These are phyloP conservation scores for Ganaspis brasiliensis DNA, from an alignment of 2,888 invertebrate genomes.

Conservation along the genomic window DNA sequence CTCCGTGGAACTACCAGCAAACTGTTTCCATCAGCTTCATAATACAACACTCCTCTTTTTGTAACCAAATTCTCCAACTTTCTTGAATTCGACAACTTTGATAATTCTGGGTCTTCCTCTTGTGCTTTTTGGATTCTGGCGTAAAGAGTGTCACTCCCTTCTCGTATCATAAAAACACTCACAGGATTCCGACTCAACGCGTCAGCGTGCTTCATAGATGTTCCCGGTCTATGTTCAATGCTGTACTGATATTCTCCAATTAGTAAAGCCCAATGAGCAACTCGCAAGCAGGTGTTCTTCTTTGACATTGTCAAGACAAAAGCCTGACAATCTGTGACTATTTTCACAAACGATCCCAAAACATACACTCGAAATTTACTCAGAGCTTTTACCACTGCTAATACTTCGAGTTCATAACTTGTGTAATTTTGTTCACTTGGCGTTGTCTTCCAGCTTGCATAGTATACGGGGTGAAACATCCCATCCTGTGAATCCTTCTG, in stretches of 20 bases:
- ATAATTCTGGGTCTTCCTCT: constrained; percentile 45
- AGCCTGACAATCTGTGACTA: constrained; percentile 64
- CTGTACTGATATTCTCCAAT: constrained; percentile 61
- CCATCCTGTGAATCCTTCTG: too few species aligned
- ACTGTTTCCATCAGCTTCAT: neutral
- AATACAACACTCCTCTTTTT: neutral
- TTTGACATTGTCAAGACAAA: constrained; percentile 60
- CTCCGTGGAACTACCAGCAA: constrained; percentile 42
- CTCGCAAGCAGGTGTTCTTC: constrained; percentile 55
- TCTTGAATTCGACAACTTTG: neutral
- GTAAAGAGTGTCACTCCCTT: neutral
- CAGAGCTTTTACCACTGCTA: constrained; percentile 62
- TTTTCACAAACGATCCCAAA: constrained; percentile 60
- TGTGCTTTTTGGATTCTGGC: constrained; percentile 45
- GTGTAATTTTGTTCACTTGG: constrained; percentile 60
- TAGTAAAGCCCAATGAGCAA: constrained; percentile 63
- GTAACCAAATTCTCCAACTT: neutral
- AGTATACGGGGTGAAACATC: too few species aligned
- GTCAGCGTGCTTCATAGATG: constrained; percentile 58
- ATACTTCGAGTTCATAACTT: constrained; percentile 64
- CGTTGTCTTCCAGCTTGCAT: constrained; percentile 62
- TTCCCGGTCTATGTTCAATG: constrained; percentile 62
- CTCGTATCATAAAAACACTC: neutral
- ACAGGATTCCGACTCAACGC: neutral
- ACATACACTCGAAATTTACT: constrained; percentile 62